Evolutionary conservation across 2,113 vertebrate genomes (phyloP).

Genomic region (Anser brachyrhynchus): DNA sequence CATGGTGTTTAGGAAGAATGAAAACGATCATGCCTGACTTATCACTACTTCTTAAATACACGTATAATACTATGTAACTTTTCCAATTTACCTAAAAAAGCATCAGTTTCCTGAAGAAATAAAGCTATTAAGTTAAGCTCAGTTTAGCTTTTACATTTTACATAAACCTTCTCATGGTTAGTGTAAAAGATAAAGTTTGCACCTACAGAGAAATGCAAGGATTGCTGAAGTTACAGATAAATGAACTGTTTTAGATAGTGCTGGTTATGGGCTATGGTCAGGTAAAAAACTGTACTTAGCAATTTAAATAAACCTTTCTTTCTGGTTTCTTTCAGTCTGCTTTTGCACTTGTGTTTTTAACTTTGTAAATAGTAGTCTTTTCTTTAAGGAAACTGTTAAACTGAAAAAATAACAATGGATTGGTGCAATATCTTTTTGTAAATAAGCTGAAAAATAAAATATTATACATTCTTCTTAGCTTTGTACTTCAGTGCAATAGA

Average conservation of each 20-base stretch:
- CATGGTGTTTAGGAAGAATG: background rate
- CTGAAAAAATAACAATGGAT: conserved; percentile 36
- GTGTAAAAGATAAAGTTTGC: background rate
- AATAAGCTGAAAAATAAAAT: conserved; percentile 72
- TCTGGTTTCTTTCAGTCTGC: conserved; percentile 62
- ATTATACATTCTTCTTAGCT: conserved; percentile 36
- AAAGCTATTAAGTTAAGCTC: conserved; percentile 21
- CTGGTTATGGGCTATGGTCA: conserved; percentile 63
- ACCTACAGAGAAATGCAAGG: background rate
- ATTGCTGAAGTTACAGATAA: background rate
- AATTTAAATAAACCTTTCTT: conserved; percentile 72
- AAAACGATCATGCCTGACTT: conserved; percentile 18
- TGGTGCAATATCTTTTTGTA: conserved; percentile 73
- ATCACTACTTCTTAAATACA: conserved; percentile 33
- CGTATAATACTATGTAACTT: conserved; percentile 12
- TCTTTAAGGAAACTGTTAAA: conserved; percentile 42
- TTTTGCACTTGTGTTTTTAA: conserved; percentile 75
- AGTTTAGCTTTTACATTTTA: conserved; percentile 11
- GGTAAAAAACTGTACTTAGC: conserved; percentile 73
- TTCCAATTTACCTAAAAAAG: conserved; percentile 17
- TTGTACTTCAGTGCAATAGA: conserved; percentile 23
- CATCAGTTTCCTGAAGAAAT: conserved; percentile 41
- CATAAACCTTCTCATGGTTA: background rate
- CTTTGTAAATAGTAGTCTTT: conserved; percentile 61
- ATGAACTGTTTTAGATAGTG: conserved; percentile 28